A percentile compares a stretch with the other conserved stretches of the same genome.
phyloP scores from a whole-genome alignment of 2,113 vertebrate genomes.

The Callipepla californica region DNA sequence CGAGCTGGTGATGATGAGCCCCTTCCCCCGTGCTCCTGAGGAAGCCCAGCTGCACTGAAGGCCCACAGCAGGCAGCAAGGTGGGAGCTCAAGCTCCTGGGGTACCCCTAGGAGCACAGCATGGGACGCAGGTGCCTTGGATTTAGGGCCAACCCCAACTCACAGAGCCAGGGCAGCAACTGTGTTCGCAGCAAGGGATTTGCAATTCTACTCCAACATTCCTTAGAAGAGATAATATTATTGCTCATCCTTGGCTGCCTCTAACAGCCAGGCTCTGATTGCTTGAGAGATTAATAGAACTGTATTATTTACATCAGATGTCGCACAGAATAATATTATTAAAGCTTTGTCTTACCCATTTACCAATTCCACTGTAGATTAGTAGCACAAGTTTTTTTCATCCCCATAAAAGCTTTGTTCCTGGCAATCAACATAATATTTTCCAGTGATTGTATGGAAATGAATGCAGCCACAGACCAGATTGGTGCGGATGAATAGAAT shows the following conservation, averaged over 20 bases:
- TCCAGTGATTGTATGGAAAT: conserved; percentile 65
- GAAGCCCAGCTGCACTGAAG: fast-evolving
- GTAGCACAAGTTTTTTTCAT: conserved; percentile 3
- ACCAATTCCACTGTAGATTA: conserved; percentile 72
- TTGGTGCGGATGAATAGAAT: background rate
- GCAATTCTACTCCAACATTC: conserved; percentile 23
- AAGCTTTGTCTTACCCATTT: conserved; percentile 63
- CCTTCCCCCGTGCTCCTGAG: too few species aligned
- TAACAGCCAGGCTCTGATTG: conserved; percentile 63
- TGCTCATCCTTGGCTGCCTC: conserved; percentile 55
- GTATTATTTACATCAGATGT: conserved; percentile 75
- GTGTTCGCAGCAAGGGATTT: conserved; percentile 20
- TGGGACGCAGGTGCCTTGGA: background rate
- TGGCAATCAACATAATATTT: conserved; percentile 68
- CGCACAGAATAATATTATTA: conserved; percentile 63
- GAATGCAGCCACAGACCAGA: conserved; percentile 49
- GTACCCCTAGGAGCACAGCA: background rate
- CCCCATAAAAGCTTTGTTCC: conserved; percentile 54
- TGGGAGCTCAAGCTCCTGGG: fast-evolving
- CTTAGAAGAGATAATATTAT: conserved; percentile 62
- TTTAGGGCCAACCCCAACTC: background rate
- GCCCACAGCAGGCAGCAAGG: fast-evolving
- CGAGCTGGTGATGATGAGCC: background rate
- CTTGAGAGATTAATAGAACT: conserved; percentile 72
- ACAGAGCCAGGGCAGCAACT: background rate